Conservation (phyloP, 2,888 invertebrate species). For the Piscicola geometra region DNA sequence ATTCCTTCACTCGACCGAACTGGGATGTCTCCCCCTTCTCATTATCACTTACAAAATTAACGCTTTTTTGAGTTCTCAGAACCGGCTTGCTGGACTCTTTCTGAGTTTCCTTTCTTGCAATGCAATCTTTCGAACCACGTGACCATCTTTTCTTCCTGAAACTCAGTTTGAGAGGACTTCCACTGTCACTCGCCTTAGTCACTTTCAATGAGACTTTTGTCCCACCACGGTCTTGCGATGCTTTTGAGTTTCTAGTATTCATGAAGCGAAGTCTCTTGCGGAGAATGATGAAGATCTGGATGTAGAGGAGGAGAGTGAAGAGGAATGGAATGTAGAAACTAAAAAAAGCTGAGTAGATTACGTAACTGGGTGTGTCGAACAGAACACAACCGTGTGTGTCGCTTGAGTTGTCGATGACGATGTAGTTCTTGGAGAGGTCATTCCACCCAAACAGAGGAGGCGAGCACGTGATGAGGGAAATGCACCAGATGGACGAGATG, state of each 20-base stretch:
- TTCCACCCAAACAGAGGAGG: conserved; percentile 53
- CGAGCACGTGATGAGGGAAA: conserved; percentile 53
- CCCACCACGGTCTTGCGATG: too few relatives aligned
- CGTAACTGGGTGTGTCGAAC: conserved; percentile 53
- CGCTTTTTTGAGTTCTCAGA: conserved; percentile 2
- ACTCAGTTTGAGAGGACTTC: not conserved
- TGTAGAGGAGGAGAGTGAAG: conserved; percentile 54
- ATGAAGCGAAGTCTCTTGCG: conserved; percentile 46
- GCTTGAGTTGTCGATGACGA: conserved; percentile 41
- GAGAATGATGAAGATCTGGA: conserved; percentile 53
- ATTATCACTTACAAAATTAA: conserved; percentile 3
- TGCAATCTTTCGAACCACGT: not conserved
- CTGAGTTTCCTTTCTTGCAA: not conserved
- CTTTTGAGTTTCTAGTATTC: not conserved
- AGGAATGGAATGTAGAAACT: conserved; percentile 55
- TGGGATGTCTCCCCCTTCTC: too few relatives aligned
- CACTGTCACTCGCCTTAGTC: not conserved
- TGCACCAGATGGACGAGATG: conserved; percentile 54
- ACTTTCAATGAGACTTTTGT: too few relatives aligned
- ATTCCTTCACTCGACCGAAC: too few relatives aligned
- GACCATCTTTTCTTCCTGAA: not conserved
- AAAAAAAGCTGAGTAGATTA: conserved; percentile 54
- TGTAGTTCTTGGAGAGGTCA: conserved; percentile 41
- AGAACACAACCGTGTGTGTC: conserved; percentile 50
- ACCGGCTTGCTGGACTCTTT: conserved; percentile 1